Percentiles rank a stretch among this genome's conserved stretches.
phyloP scores from a whole-genome alignment of 2,797 vertebrate species.

The Oryzias dopingdopingensis region DNA sequence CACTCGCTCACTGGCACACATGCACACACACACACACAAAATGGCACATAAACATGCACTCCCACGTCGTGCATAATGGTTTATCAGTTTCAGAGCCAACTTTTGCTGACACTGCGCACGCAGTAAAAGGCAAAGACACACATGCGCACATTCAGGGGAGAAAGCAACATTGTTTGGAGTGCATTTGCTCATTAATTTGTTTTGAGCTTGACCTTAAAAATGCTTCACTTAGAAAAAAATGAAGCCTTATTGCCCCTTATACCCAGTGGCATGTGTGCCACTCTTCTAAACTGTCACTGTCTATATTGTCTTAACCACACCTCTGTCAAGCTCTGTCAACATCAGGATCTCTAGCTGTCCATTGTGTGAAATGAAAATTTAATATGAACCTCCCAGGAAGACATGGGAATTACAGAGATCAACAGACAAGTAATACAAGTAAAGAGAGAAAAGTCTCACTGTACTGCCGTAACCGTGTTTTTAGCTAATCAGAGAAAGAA shows the following conservation, averaged over 20 bases:
- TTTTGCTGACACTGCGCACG: conserved; percentile 64
- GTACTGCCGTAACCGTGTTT: neutral
- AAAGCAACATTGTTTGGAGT: conserved; percentile 27
- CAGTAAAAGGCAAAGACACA: conserved; percentile 31
- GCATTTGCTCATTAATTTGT: conserved; percentile 22
- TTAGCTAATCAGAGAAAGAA: conserved; percentile 13
- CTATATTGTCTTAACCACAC: conserved; percentile 48
- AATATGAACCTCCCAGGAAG: conserved; percentile 47
- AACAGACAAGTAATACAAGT: conserved; percentile 5
- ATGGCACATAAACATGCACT: conserved; percentile 72
- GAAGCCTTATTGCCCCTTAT: conserved; percentile 21
- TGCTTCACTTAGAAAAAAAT: conserved; percentile 34
- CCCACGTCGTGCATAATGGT: conserved; percentile 66
- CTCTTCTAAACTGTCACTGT: conserved; percentile 35
- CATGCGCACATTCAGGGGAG: conserved; percentile 1
- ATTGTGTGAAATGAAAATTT: conserved; percentile 68
- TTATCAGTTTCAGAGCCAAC: conserved; percentile 68
- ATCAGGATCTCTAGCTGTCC: conserved; percentile 50
- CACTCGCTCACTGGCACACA: conserved; percentile 29
- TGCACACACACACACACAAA: conserved; percentile 45
- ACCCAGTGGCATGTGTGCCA: conserved; percentile 10
- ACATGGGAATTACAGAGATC: neutral
- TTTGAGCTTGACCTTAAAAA: conserved; percentile 39
- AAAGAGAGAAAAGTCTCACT: neutral
- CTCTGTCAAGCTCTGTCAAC: conserved; percentile 57